phyloP scores from a whole-genome alignment of 1,140 invertebrate genomes.

The Camponotus vicinus region DNA sequence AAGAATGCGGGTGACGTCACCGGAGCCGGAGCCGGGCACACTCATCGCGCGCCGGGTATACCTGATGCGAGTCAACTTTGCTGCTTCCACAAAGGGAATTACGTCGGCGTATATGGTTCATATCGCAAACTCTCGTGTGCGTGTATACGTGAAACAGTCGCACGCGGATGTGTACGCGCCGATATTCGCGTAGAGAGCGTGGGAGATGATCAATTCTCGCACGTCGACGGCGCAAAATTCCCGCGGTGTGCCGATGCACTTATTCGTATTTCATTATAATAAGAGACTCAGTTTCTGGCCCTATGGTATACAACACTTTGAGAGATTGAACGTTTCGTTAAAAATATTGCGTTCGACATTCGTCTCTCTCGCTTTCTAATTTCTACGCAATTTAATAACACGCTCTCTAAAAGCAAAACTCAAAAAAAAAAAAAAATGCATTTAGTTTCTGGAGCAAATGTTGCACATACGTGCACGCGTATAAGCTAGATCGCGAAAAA shows the following conservation, averaged over 20 bases:
- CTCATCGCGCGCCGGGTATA: conserved; percentile 57
- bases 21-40: conserved; percentile 51
- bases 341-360: neutral
- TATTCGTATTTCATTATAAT: conserved; percentile 19
- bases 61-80: conserved; percentile 56
- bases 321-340: too few relatives aligned
- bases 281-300: neutral
- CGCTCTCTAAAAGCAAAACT: neutral
- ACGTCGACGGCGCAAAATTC: conserved; percentile 17
- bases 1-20: conserved; percentile 74
- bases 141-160: neutral
- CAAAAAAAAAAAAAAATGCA: neutral
- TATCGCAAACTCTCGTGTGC: neutral
- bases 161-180: neutral
- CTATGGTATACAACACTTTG: neutral
- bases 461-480: neutral
- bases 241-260: neutral
- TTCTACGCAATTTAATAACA: neutral
- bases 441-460: neutral
- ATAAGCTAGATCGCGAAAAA: conserved; percentile 21
- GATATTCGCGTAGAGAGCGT: neutral
- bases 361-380: neutral
- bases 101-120: neutral
- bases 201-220: conserved; percentile 52
- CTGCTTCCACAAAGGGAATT: conserved; percentile 55